Evolutionary conservation across 2,888 invertebrate species (phyloP).

Genomic region (Oconnorella tubifera): DNA sequence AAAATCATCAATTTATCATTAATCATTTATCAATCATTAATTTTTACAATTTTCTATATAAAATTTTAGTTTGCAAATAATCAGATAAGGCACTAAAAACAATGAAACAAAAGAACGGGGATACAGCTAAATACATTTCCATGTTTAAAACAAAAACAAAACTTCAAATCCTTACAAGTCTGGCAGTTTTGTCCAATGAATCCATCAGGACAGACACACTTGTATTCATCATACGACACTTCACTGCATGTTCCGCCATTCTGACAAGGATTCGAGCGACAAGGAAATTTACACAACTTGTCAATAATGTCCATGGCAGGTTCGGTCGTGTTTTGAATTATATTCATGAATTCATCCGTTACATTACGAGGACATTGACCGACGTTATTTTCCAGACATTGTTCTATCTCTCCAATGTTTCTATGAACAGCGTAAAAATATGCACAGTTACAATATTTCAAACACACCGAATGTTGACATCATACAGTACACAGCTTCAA

Average conservation of each 20-base stretch:
- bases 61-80: too few relatives aligned
- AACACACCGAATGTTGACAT: too few relatives aligned
- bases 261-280: slow-evolving; percentile 3
- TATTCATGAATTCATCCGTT: neutral
- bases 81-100: too few relatives aligned
- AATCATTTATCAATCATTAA: too few relatives aligned
- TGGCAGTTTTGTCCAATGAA: slow-evolving; percentile 2
- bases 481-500: too few relatives aligned
- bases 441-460: too few relatives aligned
- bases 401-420: neutral
- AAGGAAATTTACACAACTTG: neutral
- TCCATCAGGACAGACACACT: slow-evolving; percentile 2
- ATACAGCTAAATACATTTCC: too few relatives aligned
- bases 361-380: neutral
- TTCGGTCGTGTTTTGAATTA: neutral
- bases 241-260: neutral
- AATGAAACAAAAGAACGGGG: too few relatives aligned
- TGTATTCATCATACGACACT: neutral
- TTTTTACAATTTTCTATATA: too few relatives aligned
- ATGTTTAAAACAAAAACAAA: neutral
- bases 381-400: neutral
- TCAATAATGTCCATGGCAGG: neutral
- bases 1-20: too few relatives aligned
- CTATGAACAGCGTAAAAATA: neutral
- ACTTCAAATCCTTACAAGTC: neutral